These are phyloP conservation scores for Grantiella picta DNA, from an alignment of 2,113 vertebrate species.

Conservation along the genomic window DNA sequence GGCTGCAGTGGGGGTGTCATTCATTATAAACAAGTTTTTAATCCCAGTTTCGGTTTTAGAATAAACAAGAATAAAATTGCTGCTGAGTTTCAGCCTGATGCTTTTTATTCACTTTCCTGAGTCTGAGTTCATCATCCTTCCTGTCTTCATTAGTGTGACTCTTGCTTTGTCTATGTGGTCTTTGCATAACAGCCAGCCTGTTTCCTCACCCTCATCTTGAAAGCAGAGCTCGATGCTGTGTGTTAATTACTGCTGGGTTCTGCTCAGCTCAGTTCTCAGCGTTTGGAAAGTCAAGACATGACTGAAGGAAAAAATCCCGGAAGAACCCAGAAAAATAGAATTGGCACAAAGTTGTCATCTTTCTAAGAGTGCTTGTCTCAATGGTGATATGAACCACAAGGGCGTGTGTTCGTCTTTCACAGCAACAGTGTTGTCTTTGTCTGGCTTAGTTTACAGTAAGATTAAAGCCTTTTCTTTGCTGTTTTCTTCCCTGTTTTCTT, in stretches of 20 bases:
- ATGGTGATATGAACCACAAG: not conserved
- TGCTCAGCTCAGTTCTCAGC: not conserved
- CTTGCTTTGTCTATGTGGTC: not conserved
- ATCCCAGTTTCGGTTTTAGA: not conserved
- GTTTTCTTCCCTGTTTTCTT: not conserved
- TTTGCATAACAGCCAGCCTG: not conserved
- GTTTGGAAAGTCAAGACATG: not conserved
- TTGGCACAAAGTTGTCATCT: not conserved
- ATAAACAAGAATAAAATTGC: not conserved
- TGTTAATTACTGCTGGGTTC: not conserved
- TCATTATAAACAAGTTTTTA: not conserved
- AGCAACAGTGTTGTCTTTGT: not conserved
- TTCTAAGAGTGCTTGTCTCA: not conserved
- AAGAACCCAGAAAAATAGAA: not conserved
- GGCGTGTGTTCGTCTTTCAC: not conserved
- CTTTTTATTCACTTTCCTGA: not conserved
- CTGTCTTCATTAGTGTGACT: slow-evolving; percentile 7
- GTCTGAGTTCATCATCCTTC: not conserved
- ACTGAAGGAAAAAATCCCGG: not conserved
- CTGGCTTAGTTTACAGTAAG: not conserved
- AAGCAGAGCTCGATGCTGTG: not conserved
- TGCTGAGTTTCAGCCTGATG: not conserved
- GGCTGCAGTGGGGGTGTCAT: not conserved
- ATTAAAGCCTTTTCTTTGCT: not conserved
- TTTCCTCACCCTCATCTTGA: not conserved